Evolutionary conservation across 2,888 invertebrate genomes (phyloP).

Genomic region (Plebejus anna): DNA sequence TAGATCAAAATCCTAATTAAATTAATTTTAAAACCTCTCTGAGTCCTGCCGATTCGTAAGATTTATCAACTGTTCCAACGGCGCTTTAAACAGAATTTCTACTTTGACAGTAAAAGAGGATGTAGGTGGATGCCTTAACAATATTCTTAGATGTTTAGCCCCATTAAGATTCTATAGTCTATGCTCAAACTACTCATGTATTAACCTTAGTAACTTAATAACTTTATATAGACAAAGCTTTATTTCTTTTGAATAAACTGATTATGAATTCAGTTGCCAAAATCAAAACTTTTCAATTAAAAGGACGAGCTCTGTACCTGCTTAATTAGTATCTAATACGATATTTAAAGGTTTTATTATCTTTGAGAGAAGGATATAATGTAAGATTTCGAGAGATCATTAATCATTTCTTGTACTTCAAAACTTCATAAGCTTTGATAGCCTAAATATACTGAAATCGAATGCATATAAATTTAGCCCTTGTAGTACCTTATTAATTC

Average conservation of each 20-base stretch:
- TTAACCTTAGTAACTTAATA: neutral
- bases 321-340: neutral
- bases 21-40: too few relatives aligned
- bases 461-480: too few relatives aligned
- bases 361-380: neutral
- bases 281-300: neutral
- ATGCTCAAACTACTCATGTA: neutral
- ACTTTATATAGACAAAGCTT: neutral
- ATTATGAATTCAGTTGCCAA: slow-evolving; percentile 1
- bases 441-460: too few relatives aligned
- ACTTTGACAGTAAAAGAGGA: neutral
- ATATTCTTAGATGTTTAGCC: neutral
- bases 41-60: slow-evolving; percentile 27
- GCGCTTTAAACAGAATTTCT: slow-evolving; percentile 20
- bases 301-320: neutral
- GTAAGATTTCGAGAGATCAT: neutral
- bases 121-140: neutral
- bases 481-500: too few relatives aligned
- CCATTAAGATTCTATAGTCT: neutral
- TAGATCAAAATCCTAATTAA: too few relatives aligned
- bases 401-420: too few relatives aligned
- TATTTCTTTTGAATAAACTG: neutral
- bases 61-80: slow-evolving; percentile 37
- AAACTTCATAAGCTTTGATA: too few relatives aligned
- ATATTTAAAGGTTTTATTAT: neutral